Evolutionary conservation across 2,113 vertebrate genomes (phyloP).

Genomic region (Phyllostomus hastatus): DNA sequence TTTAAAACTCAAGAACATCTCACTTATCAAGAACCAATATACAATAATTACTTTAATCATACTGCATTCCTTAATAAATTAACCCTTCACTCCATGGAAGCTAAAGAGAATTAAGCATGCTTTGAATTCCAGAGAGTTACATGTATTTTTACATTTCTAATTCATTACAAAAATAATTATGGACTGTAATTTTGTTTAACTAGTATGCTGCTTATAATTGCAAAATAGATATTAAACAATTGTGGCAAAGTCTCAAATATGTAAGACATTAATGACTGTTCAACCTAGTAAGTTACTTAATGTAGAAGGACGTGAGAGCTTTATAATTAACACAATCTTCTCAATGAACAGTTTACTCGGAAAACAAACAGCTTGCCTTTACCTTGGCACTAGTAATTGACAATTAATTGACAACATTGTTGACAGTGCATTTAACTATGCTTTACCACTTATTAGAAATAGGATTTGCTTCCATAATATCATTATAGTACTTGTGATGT

Average conservation of each 20-base stretch:
- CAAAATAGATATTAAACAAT: constrained; percentile 81
- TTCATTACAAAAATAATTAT: constrained; percentile 84
- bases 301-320: constrained; percentile 77
- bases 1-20: constrained; percentile 76
- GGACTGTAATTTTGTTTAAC: constrained; percentile 84
- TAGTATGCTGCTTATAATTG: constrained; percentile 80
- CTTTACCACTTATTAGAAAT: constrained; percentile 55
- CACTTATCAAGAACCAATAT: constrained; percentile 68
- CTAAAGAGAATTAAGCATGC: constrained; percentile 77
- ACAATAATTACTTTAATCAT: constrained; percentile 77
- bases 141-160: constrained; percentile 83
- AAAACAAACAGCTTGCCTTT: constrained; percentile 81
- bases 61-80: constrained; percentile 78
- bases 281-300: constrained; percentile 80
- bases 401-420: constrained; percentile 76
- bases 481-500: constrained; percentile 59
- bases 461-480: constrained; percentile 42
- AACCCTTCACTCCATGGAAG: constrained; percentile 80
- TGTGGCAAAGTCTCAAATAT: constrained; percentile 73
- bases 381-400: constrained; percentile 78
- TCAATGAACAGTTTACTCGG: constrained; percentile 80
- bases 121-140: constrained; percentile 75
- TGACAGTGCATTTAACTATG: constrained; percentile 65
- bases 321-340: constrained; percentile 84
- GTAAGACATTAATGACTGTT: constrained; percentile 80